These are phyloP conservation scores for Rutilus rutilus DNA, from an alignment of 2,113 vertebrate species.

Conservation along the genomic window DNA sequence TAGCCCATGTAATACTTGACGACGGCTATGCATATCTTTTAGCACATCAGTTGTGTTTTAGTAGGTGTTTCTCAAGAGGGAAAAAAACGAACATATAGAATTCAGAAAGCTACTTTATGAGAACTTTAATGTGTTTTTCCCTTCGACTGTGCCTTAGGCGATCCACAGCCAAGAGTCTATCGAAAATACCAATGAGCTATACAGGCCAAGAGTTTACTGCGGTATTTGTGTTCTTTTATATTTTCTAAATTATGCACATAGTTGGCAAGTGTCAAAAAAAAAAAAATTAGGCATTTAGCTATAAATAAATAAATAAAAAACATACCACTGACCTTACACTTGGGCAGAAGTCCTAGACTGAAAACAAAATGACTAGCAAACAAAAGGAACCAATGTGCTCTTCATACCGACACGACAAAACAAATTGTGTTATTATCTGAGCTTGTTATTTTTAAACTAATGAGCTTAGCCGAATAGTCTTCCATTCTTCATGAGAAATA, in stretches of 20 bases:
- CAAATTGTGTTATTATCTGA: background rate
- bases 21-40: background rate
- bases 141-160: slow-evolving; percentile 40
- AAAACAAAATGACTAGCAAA: background rate
- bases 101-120: slow-evolving; percentile 27
- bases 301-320: background rate
- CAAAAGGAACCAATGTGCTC: background rate
- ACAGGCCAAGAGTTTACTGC: slow-evolving; percentile 25
- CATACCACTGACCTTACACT: background rate
- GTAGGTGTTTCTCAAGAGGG: background rate
- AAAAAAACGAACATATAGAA: background rate
- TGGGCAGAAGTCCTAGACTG: background rate
- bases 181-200: slow-evolving; percentile 47
- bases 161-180: slow-evolving; percentile 27
- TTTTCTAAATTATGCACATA: slow-evolving; percentile 5
- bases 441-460: slow-evolving; percentile 34
- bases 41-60: background rate
- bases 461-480: slow-evolving; percentile 5
- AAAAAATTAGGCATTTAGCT: background rate
- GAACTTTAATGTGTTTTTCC: slow-evolving; percentile 28
- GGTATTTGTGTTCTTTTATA: background rate
- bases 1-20: background rate
- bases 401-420: slow-evolving; percentile 7
- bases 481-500: background rate
- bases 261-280: slow-evolving; percentile 13